These are phyloP conservation scores for Drosophila anomelani DNA, from an alignment of 2,888 invertebrate species.

Conservation along the genomic window DNA sequence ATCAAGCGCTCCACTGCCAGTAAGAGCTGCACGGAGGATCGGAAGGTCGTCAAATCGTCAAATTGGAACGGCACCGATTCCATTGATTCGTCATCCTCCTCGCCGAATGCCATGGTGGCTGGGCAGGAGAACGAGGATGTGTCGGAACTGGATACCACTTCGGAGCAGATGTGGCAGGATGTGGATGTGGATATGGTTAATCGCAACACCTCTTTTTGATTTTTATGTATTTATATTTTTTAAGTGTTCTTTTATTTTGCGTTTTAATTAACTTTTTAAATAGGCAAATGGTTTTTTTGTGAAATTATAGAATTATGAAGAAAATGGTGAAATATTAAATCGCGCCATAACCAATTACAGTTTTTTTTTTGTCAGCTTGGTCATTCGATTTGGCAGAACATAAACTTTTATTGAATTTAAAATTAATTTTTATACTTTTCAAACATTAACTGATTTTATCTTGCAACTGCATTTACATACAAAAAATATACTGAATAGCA, in stretches of 20 bases:
- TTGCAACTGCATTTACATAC: background rate
- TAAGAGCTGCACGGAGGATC: background rate
- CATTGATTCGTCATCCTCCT: constrained; percentile 59
- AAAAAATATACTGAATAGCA: background rate
- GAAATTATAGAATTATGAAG: too few relatives aligned
- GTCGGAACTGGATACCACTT: constrained; percentile 84
- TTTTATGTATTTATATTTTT: background rate
- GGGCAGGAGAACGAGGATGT: background rate
- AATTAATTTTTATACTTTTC: too few relatives aligned
- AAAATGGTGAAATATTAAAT: too few relatives aligned
- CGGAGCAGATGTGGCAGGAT: constrained; percentile 87
- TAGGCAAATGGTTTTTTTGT: too few relatives aligned
- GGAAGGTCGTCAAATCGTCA: constrained; percentile 60
- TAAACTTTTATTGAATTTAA: too few relatives aligned
- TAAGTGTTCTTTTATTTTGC: background rate
- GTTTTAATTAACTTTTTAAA: too few relatives aligned
- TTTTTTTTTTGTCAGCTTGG: too few relatives aligned
- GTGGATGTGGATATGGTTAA: constrained; percentile 86
- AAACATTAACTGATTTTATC: too few relatives aligned
- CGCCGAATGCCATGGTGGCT: constrained; percentile 70
- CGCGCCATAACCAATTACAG: too few relatives aligned
- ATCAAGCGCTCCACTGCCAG: background rate
- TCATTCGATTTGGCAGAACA: too few relatives aligned
- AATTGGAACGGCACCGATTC: constrained; percentile 79
- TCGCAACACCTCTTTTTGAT: constrained; percentile 30